These are phyloP conservation scores for Teleopsis dalmanni DNA, from an alignment of 1,140 invertebrate species.

Conservation along the genomic window DNA sequence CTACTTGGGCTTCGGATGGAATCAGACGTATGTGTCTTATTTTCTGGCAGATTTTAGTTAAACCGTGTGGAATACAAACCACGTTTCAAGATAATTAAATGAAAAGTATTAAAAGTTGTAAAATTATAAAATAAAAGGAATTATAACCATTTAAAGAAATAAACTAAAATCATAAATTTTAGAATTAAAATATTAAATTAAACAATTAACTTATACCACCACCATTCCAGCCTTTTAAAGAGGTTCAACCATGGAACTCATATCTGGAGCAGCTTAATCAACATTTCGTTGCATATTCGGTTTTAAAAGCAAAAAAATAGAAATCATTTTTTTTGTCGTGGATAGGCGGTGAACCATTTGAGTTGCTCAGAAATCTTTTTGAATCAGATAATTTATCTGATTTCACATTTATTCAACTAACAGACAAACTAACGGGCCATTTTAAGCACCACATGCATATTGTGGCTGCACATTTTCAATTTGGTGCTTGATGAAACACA, in stretches of 20 bases:
- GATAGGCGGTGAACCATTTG: conserved; percentile 10
- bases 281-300: conserved; percentile 2
- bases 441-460: conserved; percentile 3
- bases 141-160: no score
- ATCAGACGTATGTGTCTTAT: no score
- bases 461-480: conserved; percentile 9
- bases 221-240: no score
- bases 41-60: no score
- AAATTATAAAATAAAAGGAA: no score
- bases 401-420: conserved; percentile 2
- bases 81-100: no score
- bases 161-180: no score
- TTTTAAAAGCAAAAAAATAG: neutral
- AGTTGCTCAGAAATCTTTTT: conserved; percentile 5
- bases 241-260: conserved; percentile 6
- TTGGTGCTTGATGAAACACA: conserved; percentile 10
- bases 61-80: no score
- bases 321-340: conserved; percentile 10
- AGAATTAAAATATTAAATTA: no score
- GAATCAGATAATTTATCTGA: conserved; percentile 4
- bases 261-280: conserved; percentile 7
- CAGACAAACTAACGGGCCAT: conserved; percentile 8
- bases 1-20: no score
- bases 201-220: no score
- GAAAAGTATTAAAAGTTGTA: no score